Evolutionary conservation across 2,113 vertebrate species (phyloP), one percentile per base, ranked within the genome.

Genomic region (Ploceus nigricollis): DNA sequence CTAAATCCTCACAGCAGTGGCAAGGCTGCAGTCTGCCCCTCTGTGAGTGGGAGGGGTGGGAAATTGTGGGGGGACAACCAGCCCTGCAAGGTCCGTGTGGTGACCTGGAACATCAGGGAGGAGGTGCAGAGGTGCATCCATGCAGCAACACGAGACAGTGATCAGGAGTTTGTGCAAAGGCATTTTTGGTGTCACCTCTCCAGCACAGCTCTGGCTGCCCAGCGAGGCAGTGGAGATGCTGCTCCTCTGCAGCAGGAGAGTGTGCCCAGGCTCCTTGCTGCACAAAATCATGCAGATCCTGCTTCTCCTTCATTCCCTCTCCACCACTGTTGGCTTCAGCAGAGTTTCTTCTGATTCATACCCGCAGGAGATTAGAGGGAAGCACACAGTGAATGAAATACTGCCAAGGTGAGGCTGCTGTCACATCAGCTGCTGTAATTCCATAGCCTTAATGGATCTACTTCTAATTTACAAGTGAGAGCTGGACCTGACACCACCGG

Each of bases 401-500:
- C 37, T 92, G 82, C 84, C 79, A 56, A 83, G 90, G 88, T 81
- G 85, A 97, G 70, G 87, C 66, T 90, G 44, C 82, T 93, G 84
- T 88, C 91, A 91, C 42, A 73, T 84, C 92, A 91, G 70, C 71
- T 78, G 68, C 92, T 85, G 68, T 95, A 94, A 95, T 88, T 95
- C 82, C 76, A 60, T 13, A 4, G 35, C 35, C 58, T 95, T 92
- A 87, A 93, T 94, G 89, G 82, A 87, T 72, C 86, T 57, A 21
- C 50, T 92, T 35, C 75, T 83, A 89, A 96, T 96, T 96, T 96
- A 90, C 66, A 89, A 91, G 89, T 61, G 81, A 89, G 70, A 94
- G 56, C 33, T 83, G 79, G 75, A 88, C 88, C 69, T 21, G 7
- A 53, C 56, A 89, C 31, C 12, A 33, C 35, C 64, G 37, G 60